Percentiles rank a stretch among this genome's conserved stretches.
These are phyloP conservation scores for Corythornis cristatus DNA, from an alignment of 2,113 vertebrate genomes.

Conservation along the genomic window DNA sequence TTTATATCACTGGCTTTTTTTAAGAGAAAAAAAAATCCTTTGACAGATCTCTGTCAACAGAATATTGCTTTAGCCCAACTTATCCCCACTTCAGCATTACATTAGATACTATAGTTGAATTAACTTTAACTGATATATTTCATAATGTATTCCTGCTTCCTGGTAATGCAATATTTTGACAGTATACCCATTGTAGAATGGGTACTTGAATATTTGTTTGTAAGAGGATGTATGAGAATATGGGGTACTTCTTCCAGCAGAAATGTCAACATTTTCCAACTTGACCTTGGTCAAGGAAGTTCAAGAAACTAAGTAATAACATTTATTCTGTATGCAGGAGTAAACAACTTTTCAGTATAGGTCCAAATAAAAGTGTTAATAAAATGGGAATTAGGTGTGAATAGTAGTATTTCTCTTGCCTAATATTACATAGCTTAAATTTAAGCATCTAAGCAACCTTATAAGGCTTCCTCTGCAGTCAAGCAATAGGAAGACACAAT, in stretches of 20 bases:
- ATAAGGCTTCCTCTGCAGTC: not conserved
- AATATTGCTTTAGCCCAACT: not conserved
- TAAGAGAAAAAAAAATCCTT: not conserved
- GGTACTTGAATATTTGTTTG: not conserved
- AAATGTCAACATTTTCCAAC: not conserved
- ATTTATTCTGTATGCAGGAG: not conserved
- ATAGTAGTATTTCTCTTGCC: not conserved
- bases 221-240: not conserved
- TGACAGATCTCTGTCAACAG: slow-evolving; percentile 22
- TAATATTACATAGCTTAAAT: not conserved
- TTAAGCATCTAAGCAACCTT: not conserved
- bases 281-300: not conserved
- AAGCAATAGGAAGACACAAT: not conserved
- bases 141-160: not conserved
- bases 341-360: not conserved
- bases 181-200: not conserved
- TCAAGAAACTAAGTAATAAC: not conserved
- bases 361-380: not conserved
- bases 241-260: not conserved
- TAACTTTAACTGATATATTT: not conserved
- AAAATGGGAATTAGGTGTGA: not conserved
- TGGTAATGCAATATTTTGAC: not conserved
- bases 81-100: not conserved
- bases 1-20: not conserved
- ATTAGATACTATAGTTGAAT: not conserved